phyloP scores from a whole-genome alignment of 2,888 invertebrate genomes.

The Apotomis capreana region DNA sequence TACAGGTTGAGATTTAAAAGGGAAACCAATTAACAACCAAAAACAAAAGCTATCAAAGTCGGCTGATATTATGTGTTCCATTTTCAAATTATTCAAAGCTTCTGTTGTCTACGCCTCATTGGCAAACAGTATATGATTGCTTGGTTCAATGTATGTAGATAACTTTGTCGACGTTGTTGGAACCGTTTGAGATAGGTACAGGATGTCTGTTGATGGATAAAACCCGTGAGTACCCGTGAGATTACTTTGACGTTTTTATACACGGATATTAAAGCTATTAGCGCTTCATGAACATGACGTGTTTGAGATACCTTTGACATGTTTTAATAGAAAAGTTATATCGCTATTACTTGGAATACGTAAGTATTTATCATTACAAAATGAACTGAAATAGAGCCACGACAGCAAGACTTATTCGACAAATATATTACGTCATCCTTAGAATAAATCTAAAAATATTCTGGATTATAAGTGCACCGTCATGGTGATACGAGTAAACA shows the following conservation, averaged over 20 bases:
- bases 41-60: constrained; percentile 20
- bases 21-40: constrained; percentile 25
- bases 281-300: constrained; percentile 1
- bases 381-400: too few species aligned
- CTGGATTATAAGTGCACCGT: too few species aligned
- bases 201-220: constrained; percentile 23
- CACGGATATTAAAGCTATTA: constrained; percentile 5
- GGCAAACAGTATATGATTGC: not conserved
- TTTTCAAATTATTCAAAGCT: constrained; percentile 6
- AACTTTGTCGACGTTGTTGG: constrained; percentile 10
- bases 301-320: not conserved
- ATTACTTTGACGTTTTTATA: constrained; percentile 22
- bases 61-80: constrained; percentile 12
- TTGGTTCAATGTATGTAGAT: not conserved
- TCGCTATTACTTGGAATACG: not conserved
- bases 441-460: too few species aligned
- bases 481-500: too few species aligned
- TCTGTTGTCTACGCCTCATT: not conserved
- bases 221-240: constrained; percentile 16
- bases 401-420: too few species aligned
- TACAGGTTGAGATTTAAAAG: constrained; percentile 2
- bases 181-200: constrained; percentile 15
- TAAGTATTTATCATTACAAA: too few species aligned
- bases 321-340: not conserved
- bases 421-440: too few species aligned